These are phyloP conservation scores for Pitta sordida DNA, from an alignment of 2,113 vertebrate genomes.

Conservation along the genomic window DNA sequence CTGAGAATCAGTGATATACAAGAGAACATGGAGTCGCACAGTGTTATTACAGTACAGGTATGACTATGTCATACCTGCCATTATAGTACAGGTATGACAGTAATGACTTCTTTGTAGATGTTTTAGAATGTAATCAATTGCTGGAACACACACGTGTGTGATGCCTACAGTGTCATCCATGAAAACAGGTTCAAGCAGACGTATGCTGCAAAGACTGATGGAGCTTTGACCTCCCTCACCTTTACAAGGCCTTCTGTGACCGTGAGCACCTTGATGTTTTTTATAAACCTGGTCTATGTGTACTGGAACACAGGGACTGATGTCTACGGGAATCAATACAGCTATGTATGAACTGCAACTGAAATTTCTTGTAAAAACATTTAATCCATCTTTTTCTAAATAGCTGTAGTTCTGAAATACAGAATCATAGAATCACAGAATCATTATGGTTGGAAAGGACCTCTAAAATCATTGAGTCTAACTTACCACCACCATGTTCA, in stretches of 20 bases:
- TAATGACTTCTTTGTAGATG: not conserved
- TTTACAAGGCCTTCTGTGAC: not conserved
- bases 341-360: not conserved
- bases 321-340: not conserved
- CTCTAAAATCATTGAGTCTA: not conserved
- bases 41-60: not conserved
- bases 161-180: not conserved
- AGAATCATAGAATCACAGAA: not conserved
- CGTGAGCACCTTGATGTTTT: not conserved
- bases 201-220: not conserved
- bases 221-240: not conserved
- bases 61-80: too few species aligned
- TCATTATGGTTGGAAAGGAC: not conserved
- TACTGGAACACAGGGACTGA: not conserved
- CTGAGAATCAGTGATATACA: slow-evolving; percentile 22
- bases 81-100: not conserved
- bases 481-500: not conserved
- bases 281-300: not conserved
- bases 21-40: not conserved
- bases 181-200: not conserved
- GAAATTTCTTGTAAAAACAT: not conserved
- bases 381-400: not conserved
- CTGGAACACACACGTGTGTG: not conserved
- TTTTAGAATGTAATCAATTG: not conserved
- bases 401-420: not conserved